Evolutionary conservation across 2,888 invertebrate species (phyloP), one percentile per base, ranked within the genome.

Genomic region (Chorisops tibialis): DNA sequence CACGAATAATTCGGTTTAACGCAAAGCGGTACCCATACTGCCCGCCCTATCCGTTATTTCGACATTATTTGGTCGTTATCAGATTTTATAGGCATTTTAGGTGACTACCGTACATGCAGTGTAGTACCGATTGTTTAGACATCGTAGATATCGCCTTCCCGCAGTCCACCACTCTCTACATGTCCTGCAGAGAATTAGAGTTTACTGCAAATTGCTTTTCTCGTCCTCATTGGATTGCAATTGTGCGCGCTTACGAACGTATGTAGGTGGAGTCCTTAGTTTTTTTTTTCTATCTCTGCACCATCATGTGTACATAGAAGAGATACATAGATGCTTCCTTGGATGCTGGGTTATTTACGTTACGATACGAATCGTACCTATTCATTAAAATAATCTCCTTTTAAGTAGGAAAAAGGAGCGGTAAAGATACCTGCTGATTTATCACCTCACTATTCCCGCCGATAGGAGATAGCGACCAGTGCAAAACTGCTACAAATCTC

Each of bases 201-300:
- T 70, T 70, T 70, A 70, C 68, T 70, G 70, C 70, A 69, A 69
- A 69, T 69, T 70, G 66, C 69, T 67, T 70, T 69, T 69, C 63
- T 68, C 65, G 62, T 65, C 52, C 45, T 50, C 22, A 38, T 47
- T 45, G 41, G 54, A 61, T 56, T 58, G 63, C 58, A 52, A 22
- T 47, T 22, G 35, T 30, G 24, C 41, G 24, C 41, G 39, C 39
- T 41, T 51, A 51, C 38, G 30, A 9, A 30, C 4, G n/a, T n/a
- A n/a, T n/a, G n/a, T 4, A 24, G 30, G 30, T 30, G 5, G 30
- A 2, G 30, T 30, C 30, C 30, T 30, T n/a, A n/a, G n/a, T n/a
- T n/a, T n/a, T n/a, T n/a, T n/a, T 30, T 30, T 30, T 41, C 16
- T 41, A 41, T 41, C 6, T 41, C 41, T 41, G 41, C 41, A 41